A percentile compares a stretch with the other conserved stretches of the same genome.
Evolutionary conservation across 2,888 invertebrate species (phyloP).

Genomic region (Acronicta leporina): DNA sequence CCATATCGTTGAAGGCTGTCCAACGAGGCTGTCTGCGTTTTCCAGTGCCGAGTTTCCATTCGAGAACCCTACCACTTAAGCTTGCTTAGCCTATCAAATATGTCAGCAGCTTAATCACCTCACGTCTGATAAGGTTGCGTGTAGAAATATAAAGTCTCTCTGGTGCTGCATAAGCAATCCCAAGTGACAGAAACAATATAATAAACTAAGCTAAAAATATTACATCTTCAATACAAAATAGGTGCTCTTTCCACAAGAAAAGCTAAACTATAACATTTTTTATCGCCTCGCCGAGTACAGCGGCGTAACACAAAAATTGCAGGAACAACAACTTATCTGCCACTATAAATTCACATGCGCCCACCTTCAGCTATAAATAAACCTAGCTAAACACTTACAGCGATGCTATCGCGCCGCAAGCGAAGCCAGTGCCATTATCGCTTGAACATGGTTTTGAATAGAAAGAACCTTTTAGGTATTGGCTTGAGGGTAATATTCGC

Average conservation of each 20-base stretch:
- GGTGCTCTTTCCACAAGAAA: background rate
- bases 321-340: conserved; percentile 59
- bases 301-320: conserved; percentile 21
- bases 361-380: conserved; percentile 59
- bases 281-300: background rate
- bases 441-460: conserved; percentile 48
- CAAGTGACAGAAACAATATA: too few species aligned
- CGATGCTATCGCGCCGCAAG: conserved; percentile 62
- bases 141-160: too few species aligned
- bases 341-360: conserved; percentile 59
- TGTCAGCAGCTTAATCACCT: too few species aligned
- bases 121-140: too few species aligned
- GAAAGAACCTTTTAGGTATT: conserved; percentile 41
- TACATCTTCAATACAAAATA: background rate
- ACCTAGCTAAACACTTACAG: conserved; percentile 64
- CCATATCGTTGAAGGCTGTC: too few species aligned
- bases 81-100: too few species aligned
- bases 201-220: background rate
- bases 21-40: too few species aligned
- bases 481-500: conserved; percentile 20
- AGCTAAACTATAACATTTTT: background rate
- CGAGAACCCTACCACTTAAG: too few species aligned
- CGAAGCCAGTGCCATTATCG: conserved; percentile 56
- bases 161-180: too few species aligned
- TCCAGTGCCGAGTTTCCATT: too few species aligned